Evolutionary conservation across 2,888 invertebrate species (phyloP), one percentile per base, ranked within the genome.

Genomic region (Norana najaformis): DNA sequence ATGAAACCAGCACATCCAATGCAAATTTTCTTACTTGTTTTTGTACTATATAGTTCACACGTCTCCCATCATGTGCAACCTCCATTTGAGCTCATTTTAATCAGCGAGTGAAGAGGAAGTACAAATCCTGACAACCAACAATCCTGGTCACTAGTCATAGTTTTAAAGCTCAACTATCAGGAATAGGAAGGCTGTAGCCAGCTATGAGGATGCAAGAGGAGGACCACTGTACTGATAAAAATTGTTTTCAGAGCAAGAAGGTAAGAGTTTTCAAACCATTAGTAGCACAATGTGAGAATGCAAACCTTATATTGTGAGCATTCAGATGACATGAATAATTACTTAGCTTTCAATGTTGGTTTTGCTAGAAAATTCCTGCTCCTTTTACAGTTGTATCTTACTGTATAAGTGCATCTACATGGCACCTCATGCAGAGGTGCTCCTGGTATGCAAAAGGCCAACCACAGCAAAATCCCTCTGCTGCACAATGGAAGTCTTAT

Each of bases 281-380:
- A 69, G 8, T 13, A 16, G n/a, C 69, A n/a, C n/a, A 69, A n/a
- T n/a, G 13, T n/a, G 30, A 69, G 11, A 6, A 69, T n/a, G 69
- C 30, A 69, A 69, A 6, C 11, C n/a, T n/a, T 11, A n/a, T n/a
- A 69, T n/a, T 69, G 69, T n/a, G 5, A 30, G 8, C 69, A 69
- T n/a, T 69, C n/a, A n/a, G 69, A 69, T 69, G 69, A 69, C 69
- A 69, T 69, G 47, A 47, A 69, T 69, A 47, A 47, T 47, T 69
- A n/a, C 23, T 23, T 47, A 23, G 47, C 23, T 23, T 23, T 23
- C 23, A 3, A 1, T 47, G 47, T 47, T 23, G 23, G 23, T 47
- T 47, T 47, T 23, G 47, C 47, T 23, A 47, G 47, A 47, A 23
- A 41, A 1, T 13, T 41, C 41, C 41, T 41, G 2, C 47, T 47